Percentiles rank a stretch among this genome's conserved stretches.
phyloP scores from a whole-genome alignment of 2,888 invertebrate genomes.

The Eupithecia subumbrata region DNA sequence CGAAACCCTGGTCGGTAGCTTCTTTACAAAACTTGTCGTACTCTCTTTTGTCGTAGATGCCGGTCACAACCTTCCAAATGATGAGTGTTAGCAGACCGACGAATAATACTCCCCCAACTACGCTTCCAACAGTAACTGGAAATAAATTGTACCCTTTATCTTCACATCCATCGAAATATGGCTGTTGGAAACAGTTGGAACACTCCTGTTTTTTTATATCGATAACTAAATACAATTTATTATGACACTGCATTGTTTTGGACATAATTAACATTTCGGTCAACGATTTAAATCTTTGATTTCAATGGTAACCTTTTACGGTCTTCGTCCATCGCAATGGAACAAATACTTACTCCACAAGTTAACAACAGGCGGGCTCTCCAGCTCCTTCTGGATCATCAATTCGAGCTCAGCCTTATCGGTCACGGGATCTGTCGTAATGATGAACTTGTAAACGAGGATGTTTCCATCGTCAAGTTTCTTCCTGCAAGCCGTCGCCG shows the following conservation, averaged over 20 bases:
- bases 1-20: slow-evolving; percentile 57
- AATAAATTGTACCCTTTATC: background rate
- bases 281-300: no score
- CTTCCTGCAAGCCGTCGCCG: slow-evolving; percentile 61
- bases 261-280: no score
- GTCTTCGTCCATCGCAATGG: no score
- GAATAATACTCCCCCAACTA: slow-evolving; percentile 61
- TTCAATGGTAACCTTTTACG: no score
- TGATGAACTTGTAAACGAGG: slow-evolving; percentile 62
- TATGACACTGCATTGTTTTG: no score
- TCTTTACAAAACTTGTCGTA: slow-evolving; percentile 62
- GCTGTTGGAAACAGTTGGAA: no score
- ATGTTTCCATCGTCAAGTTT: slow-evolving; percentile 52
- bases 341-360: slow-evolving; percentile 63
- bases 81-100: slow-evolving; percentile 69
- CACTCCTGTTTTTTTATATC: no score
- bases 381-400: slow-evolving; percentile 67
- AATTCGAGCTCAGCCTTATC: slow-evolving; percentile 49
- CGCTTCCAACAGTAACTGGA: slow-evolving; percentile 66
- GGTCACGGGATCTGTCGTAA: slow-evolving; percentile 12
- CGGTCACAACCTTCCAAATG: slow-evolving; percentile 67
- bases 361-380: slow-evolving; percentile 56
- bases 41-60: slow-evolving; percentile 65
- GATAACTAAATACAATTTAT: no score
- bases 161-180: background rate